Percentiles rank a stretch among this genome's conserved stretches.
Evolutionary conservation across 2,113 vertebrate species (phyloP).

Genomic region (Pipra filicauda): DNA sequence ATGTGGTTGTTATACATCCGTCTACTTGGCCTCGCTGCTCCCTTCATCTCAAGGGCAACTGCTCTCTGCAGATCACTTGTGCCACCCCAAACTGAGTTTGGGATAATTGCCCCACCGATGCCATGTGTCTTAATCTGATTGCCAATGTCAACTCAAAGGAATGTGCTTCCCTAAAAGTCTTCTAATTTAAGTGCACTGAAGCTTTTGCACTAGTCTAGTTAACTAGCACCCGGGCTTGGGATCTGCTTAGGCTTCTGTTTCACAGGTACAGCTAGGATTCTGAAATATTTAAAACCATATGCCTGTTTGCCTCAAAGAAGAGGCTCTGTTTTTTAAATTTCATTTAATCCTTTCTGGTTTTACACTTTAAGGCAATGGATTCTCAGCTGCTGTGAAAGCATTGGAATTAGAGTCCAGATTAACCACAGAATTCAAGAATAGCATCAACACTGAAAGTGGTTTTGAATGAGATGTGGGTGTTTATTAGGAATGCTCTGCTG

Average conservation of each 20-base stretch:
- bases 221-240: conserved; percentile 70
- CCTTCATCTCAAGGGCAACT: conserved; percentile 71
- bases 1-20: conserved; percentile 17
- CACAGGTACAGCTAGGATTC: conserved; percentile 67
- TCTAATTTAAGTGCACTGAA: conserved; percentile 60
- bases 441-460: not conserved
- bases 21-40: not conserved
- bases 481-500: conserved; percentile 20
- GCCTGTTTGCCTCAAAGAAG: conserved; percentile 34
- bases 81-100: conserved; percentile 53
- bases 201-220: conserved; percentile 54
- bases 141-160: conserved; percentile 73
- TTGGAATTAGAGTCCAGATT: conserved; percentile 52
- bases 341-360: conserved; percentile 48
- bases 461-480: conserved; percentile 28
- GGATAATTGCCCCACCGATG: conserved; percentile 61
- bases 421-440: conserved; percentile 34
- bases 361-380: conserved; percentile 30
- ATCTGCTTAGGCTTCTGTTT: conserved; percentile 69
- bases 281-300: conserved; percentile 61
- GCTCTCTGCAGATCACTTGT: conserved; percentile 71
- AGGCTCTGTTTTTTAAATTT: conserved; percentile 33
- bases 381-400: conserved; percentile 31
- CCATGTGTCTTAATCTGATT: conserved; percentile 54
- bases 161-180: conserved; percentile 57